Percentiles rank a stretch among this genome's conserved stretches.
phyloP scores from a whole-genome alignment of 2,113 vertebrate species.

The Micronisus gabar region DNA sequence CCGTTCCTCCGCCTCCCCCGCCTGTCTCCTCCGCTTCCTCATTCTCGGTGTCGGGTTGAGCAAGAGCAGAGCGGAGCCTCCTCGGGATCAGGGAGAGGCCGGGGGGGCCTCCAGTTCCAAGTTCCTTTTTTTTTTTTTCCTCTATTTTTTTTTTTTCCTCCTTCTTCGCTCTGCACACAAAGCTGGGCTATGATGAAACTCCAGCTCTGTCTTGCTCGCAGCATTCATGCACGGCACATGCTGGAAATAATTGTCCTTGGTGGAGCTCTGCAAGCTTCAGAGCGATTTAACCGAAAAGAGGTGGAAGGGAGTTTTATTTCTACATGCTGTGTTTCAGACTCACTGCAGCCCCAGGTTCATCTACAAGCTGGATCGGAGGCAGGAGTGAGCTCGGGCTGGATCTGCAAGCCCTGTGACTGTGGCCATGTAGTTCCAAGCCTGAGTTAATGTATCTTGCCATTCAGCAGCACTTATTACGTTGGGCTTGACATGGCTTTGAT shows the following conservation, averaged over 20 bases:
- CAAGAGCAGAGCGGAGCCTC: conserved; percentile 57
- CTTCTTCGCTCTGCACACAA: background rate
- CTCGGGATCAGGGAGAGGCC: conserved; percentile 50
- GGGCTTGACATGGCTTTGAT: background rate
- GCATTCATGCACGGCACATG: conserved; percentile 45
- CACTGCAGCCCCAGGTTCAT: background rate
- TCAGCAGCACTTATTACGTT: background rate
- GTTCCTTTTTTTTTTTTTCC: background rate
- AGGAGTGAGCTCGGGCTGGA: background rate
- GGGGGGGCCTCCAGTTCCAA: background rate
- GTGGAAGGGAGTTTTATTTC: conserved; percentile 18
- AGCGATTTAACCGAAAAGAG: background rate
- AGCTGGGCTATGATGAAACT: conserved; percentile 45
- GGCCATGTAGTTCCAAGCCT: background rate
- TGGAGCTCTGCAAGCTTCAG: conserved; percentile 44
- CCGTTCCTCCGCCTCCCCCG: conserved; percentile 39
- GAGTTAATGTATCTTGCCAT: background rate
- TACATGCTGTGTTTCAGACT: background rate
- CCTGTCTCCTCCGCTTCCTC: conserved; percentile 65
- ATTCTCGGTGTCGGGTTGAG: conserved; percentile 58
- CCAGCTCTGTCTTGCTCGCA: conserved; percentile 15
- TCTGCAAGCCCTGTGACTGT: background rate
- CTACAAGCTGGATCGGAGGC: background rate
- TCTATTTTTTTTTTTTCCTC: background rate
- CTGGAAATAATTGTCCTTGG: conserved; percentile 65